Evolutionary conservation across 2,113 vertebrate species (phyloP), one percentile per base, ranked within the genome.

Genomic region (Megaleporinus macrocephalus): DNA sequence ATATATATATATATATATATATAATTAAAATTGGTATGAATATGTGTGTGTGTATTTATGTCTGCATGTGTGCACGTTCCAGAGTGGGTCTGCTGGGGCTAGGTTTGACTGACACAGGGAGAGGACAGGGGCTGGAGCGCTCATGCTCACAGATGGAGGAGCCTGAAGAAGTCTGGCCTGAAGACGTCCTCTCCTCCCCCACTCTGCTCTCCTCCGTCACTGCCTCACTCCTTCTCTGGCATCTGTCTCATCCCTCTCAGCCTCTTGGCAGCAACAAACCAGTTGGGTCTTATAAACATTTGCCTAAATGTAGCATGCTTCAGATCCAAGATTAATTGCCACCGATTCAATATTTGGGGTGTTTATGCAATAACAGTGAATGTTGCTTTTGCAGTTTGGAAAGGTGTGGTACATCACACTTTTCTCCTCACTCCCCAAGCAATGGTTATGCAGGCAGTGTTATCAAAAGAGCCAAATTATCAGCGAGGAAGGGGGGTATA

Each of bases 341-440:
- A 83, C 86, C 87, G 86, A 87, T 92, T 92, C 88, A 92, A 90
- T 91, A 90, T 92, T 91, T 92, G 85, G 83, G 73, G 3, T 83
- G 81, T 87, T 83, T 87, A 81, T 84, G 80, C 66, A 62, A 79
- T 71, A 84, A 82, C 72, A 79, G 84, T 80, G 72, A 82, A 84
- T 79, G 61, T 84, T 75, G 76, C 72, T 84, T 82, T 82, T 73
- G 61, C 53, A 78, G 73, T 82, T 80, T 63, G 68, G 78, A 83
- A 78, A 76, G 79, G 82, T 80, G 83, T 80, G 79, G 81, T 81
- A 69, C 71, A 77, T 68, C 29, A 70, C 75, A 79, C 51, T 66
- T 76, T 76, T 76, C 73, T 82, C 18, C 16, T 70, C 73, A 47
- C 51, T 82, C 74, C 65, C 62, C 41, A 78, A 75, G 78, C 73